Conservation (phyloP, 2,797 vertebrate genomes). For the Labroides dimidiatus region DNA sequence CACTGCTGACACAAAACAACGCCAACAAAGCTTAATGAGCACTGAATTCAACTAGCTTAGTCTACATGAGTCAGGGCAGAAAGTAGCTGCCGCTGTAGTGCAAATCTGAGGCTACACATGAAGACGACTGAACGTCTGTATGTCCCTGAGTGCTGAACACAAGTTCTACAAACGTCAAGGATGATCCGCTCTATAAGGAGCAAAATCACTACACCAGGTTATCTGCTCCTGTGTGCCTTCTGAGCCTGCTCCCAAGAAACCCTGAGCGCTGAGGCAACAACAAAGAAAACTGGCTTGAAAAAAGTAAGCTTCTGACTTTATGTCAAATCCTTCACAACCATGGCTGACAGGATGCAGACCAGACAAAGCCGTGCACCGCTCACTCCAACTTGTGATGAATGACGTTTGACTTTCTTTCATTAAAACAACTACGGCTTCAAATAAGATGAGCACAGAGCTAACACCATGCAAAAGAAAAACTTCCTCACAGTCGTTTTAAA, state of each 20-base stretch:
- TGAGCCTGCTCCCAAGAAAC: background rate
- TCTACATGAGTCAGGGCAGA: background rate
- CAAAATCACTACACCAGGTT: background rate
- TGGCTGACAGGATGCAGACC: too few relatives aligned
- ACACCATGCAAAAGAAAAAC: too few relatives aligned
- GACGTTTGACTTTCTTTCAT: too few relatives aligned
- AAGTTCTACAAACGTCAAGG: background rate
- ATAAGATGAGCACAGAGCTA: too few relatives aligned
- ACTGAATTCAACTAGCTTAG: background rate
- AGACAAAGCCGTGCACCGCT: too few relatives aligned
- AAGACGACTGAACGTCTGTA: slow-evolving; percentile 7
- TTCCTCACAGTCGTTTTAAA: too few relatives aligned
- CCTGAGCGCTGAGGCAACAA: too few relatives aligned
- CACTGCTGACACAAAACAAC: background rate
- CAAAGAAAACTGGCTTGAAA: too few relatives aligned
- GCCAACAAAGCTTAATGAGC: background rate
- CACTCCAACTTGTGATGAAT: too few relatives aligned
- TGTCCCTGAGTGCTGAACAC: slow-evolving; percentile 39
- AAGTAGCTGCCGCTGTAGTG: background rate
- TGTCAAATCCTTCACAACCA: too few relatives aligned
- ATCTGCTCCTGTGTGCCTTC: background rate
- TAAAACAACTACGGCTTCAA: too few relatives aligned
- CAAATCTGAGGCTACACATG: background rate
- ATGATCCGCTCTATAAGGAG: background rate
- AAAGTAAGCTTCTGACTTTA: too few relatives aligned